Evolutionary conservation across 2,113 vertebrate species (phyloP).

Genomic region (Vulpes lagopus): DNA sequence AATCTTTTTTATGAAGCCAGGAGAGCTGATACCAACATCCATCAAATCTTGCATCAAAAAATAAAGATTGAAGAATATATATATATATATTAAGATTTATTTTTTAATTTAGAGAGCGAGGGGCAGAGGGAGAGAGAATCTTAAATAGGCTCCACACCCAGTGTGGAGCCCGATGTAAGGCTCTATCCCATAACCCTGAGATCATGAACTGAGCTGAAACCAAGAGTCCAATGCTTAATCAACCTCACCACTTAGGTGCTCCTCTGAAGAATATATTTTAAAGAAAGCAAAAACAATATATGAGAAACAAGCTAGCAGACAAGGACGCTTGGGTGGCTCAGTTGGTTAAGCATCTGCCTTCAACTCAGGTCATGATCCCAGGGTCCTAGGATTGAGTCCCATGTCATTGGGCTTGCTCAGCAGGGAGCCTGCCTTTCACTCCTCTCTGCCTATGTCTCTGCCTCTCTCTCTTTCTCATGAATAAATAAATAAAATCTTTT

Average conservation of each 20-base stretch:
- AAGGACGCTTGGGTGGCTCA: too few species aligned
- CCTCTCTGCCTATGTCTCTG: too few species aligned
- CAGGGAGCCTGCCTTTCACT: too few species aligned
- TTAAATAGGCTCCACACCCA: not conserved
- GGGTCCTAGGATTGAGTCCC: too few species aligned
- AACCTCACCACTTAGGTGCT: not conserved
- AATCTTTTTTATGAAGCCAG: conserved; percentile 32
- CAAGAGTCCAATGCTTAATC: not conserved
- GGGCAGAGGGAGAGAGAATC: not conserved
- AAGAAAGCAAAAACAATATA: not conserved
- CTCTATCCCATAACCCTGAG: not conserved
- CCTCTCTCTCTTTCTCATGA: too few species aligned
- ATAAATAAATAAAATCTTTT: too few species aligned
- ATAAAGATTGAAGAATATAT: not conserved
- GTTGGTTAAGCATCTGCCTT: too few species aligned
- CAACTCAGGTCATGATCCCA: too few species aligned
- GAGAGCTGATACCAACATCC: not conserved
- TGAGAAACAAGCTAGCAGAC: not conserved
- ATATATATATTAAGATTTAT: not conserved
- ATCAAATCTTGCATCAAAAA: not conserved
- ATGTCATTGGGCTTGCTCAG: too few species aligned
- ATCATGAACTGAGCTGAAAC: not conserved
- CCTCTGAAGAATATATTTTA: conserved; percentile 37
- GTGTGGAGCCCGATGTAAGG: not conserved
- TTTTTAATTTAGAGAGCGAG: not conserved